Evolutionary conservation across 2,888 invertebrate genomes (phyloP), one percentile per base, ranked within the genome.

Genomic region (Zelleria hepariella): DNA sequence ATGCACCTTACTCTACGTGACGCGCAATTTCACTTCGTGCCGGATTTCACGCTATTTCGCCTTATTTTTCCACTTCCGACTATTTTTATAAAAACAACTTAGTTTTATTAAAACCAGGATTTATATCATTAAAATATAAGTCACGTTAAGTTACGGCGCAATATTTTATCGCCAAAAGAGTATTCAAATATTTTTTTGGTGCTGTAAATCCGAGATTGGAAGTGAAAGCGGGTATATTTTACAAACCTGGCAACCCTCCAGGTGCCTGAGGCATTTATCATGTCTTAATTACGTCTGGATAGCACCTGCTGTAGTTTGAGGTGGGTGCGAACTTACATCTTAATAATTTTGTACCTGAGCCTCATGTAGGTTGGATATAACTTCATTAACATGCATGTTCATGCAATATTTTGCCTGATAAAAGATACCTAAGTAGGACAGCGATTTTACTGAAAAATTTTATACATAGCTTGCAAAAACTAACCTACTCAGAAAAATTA

Each of bases 21-120:
- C 60, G 60, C 61, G 60, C 61, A 64, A 64, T 66, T 66, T 66
- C 55, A 58, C 61, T 60, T 61, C 62, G 62, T 63, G 6, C 18
- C 54, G 26, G 26, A 54, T 6, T 25, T 53, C 53, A n/a, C 53
- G 4, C 51, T 51, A 10, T 24, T n/a, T 15, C n/a, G 25, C 24
- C 53, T 1, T n/a, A 24, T 24, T 64, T 66, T 64, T 4, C 15
- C 10, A 42, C 32, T 42, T 42, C 32, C n/a, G n/a, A n/a, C n/a
- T 42, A 42, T 42, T 15, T 5, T 10, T 32, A 32, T 5, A 2
- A 32, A 6, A 32, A 10, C 8, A 2, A 32, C 7, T 32, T 2
- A 32, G 26, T 4, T 26, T 5, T 26, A 32, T 10, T 10, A 32
- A 10, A 32, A 10, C 32, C n/a, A n/a, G n/a, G n/a, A n/a, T n/a